Conservation (phyloP, 2,113 vertebrate species). For the Azemiops feae region DNA sequence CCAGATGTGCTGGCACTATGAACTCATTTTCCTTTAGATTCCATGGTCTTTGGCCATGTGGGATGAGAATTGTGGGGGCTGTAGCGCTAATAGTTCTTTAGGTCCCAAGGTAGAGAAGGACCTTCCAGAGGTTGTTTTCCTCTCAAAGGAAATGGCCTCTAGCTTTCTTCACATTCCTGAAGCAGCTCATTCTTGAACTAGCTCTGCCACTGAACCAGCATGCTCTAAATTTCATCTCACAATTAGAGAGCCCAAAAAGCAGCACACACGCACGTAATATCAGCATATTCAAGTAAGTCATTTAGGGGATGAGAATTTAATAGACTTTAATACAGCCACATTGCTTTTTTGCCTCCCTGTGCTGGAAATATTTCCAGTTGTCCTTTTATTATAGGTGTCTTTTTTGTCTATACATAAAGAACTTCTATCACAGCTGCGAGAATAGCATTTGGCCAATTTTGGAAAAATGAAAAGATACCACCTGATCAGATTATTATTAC, state of each 20-base stretch:
- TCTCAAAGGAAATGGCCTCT: neutral
- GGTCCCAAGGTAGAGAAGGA: neutral
- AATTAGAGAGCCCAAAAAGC: neutral
- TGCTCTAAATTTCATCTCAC: neutral
- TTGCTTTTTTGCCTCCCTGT: neutral
- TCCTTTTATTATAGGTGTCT: neutral
- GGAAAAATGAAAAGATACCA: no score
- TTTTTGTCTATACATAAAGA: neutral
- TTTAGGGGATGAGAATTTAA: neutral
- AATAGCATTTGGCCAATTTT: no score
- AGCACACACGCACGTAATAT: neutral
- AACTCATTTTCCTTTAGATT: neutral
- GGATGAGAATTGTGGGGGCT: neutral
- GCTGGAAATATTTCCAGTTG: neutral
- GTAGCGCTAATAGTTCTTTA: neutral
- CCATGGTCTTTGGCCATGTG: neutral
- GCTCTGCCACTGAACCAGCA: neutral
- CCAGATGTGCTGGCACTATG: neutral
- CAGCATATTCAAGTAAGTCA: neutral
- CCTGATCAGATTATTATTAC: no score
- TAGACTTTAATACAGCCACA: neutral
- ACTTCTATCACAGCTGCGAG: no score
- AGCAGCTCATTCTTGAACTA: neutral
- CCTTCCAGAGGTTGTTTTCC: neutral
- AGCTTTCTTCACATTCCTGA: neutral